A percentile compares a stretch with the other conserved stretches of the same genome.
Evolutionary conservation across 37 sponge, comb jelly and placozoan genomes (phyloP).

Genomic region (Crambe crambe): DNA sequence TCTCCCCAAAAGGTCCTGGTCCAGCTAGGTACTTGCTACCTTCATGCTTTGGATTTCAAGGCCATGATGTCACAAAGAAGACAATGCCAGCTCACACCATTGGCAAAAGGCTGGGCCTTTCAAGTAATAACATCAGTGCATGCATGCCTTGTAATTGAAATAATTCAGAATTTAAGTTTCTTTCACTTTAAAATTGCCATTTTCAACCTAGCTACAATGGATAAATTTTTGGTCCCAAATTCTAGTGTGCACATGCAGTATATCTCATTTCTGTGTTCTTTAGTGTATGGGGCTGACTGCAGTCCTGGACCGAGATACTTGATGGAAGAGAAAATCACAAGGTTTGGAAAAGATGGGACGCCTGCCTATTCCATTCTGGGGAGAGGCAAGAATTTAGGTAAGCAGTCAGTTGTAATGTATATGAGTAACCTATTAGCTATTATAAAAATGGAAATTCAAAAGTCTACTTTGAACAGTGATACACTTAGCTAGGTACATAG

Average conservation of each 20-base stretch:
- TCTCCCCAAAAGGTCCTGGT: conserved; percentile 79
- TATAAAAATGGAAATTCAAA: neutral
- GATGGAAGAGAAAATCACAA: conserved; percentile 71
- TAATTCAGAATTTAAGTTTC: too few relatives aligned
- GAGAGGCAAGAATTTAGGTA: conserved; percentile 84
- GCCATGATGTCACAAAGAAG: conserved; percentile 90
- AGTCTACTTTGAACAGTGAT: neutral
- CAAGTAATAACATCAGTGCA: conserved; percentile 37
- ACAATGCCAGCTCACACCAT: conserved; percentile 87
- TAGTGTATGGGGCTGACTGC: conserved; percentile 90
- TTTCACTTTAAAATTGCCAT: too few relatives aligned
- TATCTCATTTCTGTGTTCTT: too few relatives aligned
- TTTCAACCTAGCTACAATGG: too few relatives aligned
- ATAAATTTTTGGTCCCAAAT: too few relatives aligned
- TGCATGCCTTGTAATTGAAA: too few relatives aligned
- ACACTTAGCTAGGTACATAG: neutral
- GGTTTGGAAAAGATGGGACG: conserved; percentile 90
- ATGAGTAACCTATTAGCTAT: neutral
- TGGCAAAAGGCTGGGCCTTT: conserved; percentile 80
- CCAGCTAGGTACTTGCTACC: conserved; percentile 92
- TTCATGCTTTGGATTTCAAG: conserved; percentile 61
- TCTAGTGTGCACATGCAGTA: too few relatives aligned
- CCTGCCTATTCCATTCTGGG: conserved; percentile 96
- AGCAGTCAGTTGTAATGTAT: conserved; percentile 20
- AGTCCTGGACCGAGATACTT: conserved; percentile 96